These are phyloP conservation scores for Plestiodon gilberti DNA, from an alignment of 2,113 vertebrate species.

Conservation along the genomic window DNA sequence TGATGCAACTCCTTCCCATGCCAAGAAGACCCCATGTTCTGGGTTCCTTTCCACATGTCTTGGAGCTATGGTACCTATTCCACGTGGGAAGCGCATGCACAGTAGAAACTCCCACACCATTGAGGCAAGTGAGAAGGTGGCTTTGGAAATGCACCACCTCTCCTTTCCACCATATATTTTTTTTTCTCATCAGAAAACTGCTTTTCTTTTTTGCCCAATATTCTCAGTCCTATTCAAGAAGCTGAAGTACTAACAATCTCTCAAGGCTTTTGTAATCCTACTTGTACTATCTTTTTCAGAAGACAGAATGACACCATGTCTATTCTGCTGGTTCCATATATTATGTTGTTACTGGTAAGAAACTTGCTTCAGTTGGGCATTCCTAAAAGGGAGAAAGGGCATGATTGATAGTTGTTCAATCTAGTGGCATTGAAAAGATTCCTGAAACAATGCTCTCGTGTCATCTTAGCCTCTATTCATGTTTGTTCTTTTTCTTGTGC, in stretches of 20 bases:
- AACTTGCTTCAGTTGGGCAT: not conserved
- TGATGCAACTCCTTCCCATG: too few species aligned
- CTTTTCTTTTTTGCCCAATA: too few species aligned
- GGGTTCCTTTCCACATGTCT: not conserved
- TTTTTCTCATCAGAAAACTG: too few species aligned
- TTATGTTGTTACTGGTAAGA: not conserved
- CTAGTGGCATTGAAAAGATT: not conserved
- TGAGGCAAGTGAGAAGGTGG: not conserved
- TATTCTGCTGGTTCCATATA: not conserved
- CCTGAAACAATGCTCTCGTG: not conserved
- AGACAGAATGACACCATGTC: not conserved
- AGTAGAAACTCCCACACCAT: not conserved
- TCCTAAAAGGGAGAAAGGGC: not conserved
- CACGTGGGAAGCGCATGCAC: not conserved
- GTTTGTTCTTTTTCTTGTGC: not conserved
- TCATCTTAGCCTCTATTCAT: not conserved
- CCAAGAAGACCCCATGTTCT: not conserved
- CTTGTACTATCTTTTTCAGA: not conserved
- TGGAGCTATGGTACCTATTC: not conserved
- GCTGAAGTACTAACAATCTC: not conserved
- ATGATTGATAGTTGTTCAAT: not conserved
- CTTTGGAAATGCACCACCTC: not conserved
- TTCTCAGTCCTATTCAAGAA: not conserved
- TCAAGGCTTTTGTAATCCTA: not conserved
- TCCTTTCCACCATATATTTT: not conserved